Base-by-base conservation (phyloP, 1,140 invertebrate genomes). In the Conus ventricosus region DNA sequence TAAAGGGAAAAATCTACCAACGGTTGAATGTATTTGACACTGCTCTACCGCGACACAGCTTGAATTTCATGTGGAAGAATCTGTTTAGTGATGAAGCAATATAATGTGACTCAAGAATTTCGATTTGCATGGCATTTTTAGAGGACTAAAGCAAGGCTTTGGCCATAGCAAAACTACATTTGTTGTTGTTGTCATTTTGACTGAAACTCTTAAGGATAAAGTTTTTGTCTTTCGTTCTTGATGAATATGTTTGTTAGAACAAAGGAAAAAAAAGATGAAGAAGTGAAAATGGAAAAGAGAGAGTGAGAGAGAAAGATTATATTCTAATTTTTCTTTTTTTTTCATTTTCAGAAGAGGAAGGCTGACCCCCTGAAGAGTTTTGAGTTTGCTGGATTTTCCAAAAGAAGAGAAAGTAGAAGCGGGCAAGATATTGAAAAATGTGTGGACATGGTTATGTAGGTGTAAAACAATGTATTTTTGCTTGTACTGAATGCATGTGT, bases 351-450 rank as follows among this genome's bases (percentile, higher is more conserved):
- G 95, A 95, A 94, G 91, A 89, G 92, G 83, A 93, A 95, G 91
- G 92, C 93, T 23, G 94, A 95, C 92, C 95, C 95, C 7, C 88
- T 95, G 89, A 94, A 93, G 88, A 95, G 94, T 90, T 94, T 95
- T 90, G 91, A 95, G 87, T 95, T 95, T 92, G 90, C 90, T 60
- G 94, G 94, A 57, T 89, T 94, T 27, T 89, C 87, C 75, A 90
- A 89, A 91, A 90, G 81, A 92, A 92, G 88, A 93, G 90, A 89
- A 92, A 91, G 57, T 89, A 89, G 85, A 27, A 39, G 83, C 0
- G 25, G 25, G 20, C n/a, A 27, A 39, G 25, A 85, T 51, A 54
- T 6, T 51, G n/a, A 76, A 27, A 20, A 13, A 8, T 75, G 17
- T 25, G 71, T 75, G 71, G 7, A 23, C 71, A n/a, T 20, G n/a